Conservation (phyloP, 2,888 invertebrate species). For the Galerucella nymphaeae region DNA sequence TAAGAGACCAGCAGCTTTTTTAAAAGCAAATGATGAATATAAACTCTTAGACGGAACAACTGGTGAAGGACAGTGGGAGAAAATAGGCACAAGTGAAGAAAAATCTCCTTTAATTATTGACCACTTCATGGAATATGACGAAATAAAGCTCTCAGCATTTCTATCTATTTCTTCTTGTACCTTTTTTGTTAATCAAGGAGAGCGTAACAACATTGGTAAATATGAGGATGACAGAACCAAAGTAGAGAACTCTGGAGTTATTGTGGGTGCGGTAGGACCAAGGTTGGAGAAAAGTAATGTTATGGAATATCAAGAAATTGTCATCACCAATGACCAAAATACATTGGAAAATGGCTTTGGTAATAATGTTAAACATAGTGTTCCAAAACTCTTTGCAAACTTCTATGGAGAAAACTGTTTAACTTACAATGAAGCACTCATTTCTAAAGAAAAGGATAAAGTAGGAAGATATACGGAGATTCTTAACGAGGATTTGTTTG, state of each 20-base stretch:
- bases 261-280: conserved; percentile 68
- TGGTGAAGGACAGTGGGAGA: conserved; percentile 70
- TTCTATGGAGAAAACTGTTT: conserved; percentile 47
- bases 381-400: conserved; percentile 41
- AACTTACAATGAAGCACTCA: conserved; percentile 38
- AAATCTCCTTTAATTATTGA: conserved; percentile 67
- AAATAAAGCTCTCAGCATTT: conserved; percentile 72
- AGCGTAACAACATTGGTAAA: conserved; percentile 67
- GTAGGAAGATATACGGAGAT: conserved; percentile 44
- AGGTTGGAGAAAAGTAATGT: conserved; percentile 67
- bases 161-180: conserved; percentile 71
- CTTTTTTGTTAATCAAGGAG: conserved; percentile 72
- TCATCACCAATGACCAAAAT: conserved; percentile 63
- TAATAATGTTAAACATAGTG: conserved; percentile 36
- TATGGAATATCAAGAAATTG: conserved; percentile 73
- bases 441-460: conserved; percentile 14
- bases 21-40: conserved; percentile 66
- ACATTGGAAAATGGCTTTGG: conserved; percentile 62
- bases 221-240: conserved; percentile 63
- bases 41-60: conserved; percentile 66
- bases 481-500: conserved; percentile 42
- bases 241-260: conserved; percentile 62
- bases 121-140: conserved; percentile 73
- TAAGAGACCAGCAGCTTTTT: conserved; percentile 69
- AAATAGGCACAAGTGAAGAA: conserved; percentile 69